Conservation (phyloP, 1,140 invertebrate genomes). For the Bombus huntii region DNA sequence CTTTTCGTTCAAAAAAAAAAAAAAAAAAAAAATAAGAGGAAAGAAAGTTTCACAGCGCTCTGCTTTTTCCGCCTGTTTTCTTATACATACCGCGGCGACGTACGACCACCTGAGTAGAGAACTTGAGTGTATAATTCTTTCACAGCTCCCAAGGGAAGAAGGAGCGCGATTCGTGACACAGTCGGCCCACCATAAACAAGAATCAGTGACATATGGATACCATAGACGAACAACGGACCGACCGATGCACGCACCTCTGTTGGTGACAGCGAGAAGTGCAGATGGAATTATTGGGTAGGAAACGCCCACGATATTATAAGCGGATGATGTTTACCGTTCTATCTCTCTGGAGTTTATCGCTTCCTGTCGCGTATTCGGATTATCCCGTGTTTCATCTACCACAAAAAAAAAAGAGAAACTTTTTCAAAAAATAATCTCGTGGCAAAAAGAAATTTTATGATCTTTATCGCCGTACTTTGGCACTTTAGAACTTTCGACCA, state of each 20-base stretch:
- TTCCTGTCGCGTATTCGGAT: not conserved
- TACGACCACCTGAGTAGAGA: not conserved
- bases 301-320: slow-evolving; percentile 45
- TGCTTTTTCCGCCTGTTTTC: not conserved
- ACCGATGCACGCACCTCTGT: slow-evolving; percentile 39
- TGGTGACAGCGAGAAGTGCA: slow-evolving; percentile 36
- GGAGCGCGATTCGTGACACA: slow-evolving; percentile 11
- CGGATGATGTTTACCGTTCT: slow-evolving; percentile 25
- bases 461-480: not conserved
- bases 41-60: not conserved
- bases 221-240: slow-evolving; percentile 46
- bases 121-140: slow-evolving; percentile 5
- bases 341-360: not conserved
- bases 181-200: slow-evolving; percentile 33
- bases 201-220: slow-evolving; percentile 48
- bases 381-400: not conserved
- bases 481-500: too few relatives aligned
- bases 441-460: not conserved
- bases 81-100: not conserved
- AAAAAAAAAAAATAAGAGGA: not conserved
- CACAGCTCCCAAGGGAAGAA: not conserved
- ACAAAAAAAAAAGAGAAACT: not conserved
- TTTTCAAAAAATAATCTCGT: not conserved
- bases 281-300: slow-evolving; percentile 48
- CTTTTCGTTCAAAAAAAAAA: not conserved